phyloP scores from a whole-genome alignment of 1,140 invertebrate species.

The Drosophila mojavensis region DNA sequence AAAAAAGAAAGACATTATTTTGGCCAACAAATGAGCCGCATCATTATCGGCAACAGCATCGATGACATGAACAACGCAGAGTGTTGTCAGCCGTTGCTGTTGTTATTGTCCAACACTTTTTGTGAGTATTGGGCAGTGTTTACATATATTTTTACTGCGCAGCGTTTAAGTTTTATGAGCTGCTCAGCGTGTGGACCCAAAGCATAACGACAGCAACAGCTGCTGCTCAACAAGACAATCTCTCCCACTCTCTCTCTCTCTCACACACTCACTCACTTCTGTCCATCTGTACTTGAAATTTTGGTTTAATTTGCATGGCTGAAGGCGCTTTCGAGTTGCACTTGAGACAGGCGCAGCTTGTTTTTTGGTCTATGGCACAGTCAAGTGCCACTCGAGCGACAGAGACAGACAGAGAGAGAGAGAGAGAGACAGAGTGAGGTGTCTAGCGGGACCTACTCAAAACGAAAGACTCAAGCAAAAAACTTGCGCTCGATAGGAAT shows the following conservation, averaged over 20 bases:
- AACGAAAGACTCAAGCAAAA: constrained; percentile 57
- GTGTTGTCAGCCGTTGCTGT: too few species aligned
- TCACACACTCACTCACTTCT: background rate
- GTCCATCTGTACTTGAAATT: constrained; percentile 31
- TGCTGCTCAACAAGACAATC: background rate
- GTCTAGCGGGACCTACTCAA: background rate
- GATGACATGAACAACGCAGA: constrained; percentile 37
- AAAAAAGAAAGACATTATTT: constrained; percentile 51
- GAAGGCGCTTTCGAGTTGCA: constrained; percentile 41
- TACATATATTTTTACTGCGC: constrained; percentile 7
- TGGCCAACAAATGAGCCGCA: constrained; percentile 63
- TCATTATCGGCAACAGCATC: constrained; percentile 58
- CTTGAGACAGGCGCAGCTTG: constrained; percentile 50
- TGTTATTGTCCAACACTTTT: constrained; percentile 8
- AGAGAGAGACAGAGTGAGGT: background rate
- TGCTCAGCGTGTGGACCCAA: background rate
- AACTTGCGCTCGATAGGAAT: constrained; percentile 46
- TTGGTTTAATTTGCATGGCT: constrained; percentile 48
- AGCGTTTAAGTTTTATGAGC: constrained; percentile 28
- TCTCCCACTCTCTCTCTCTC: too few species aligned
- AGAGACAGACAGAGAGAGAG: background rate
- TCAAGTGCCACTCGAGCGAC: constrained; percentile 12
- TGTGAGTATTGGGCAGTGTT: background rate
- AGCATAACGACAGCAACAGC: constrained; percentile 41
- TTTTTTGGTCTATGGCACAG: constrained; percentile 35